Conservation (phyloP, 2,888 invertebrate species). For the Tetranychus piercei region DNA sequence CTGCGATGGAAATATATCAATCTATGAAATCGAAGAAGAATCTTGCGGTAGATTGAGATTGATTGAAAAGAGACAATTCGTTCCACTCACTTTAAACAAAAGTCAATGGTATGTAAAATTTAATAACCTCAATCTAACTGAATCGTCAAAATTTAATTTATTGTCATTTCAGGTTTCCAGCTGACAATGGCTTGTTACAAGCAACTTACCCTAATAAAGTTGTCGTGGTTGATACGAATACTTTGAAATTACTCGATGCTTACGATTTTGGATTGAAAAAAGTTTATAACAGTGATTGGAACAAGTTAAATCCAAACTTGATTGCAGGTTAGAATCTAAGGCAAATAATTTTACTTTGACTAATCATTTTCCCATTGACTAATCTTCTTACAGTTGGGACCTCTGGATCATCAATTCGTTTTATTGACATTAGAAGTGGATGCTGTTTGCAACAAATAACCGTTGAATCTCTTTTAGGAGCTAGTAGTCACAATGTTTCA, state of each 20-base stretch:
- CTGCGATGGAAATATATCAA: background rate
- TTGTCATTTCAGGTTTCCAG: background rate
- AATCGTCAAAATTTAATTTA: too few species aligned
- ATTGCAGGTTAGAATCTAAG: slow-evolving; percentile 6
- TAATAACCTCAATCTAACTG: too few species aligned
- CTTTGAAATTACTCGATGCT: slow-evolving; percentile 12
- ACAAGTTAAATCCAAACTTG: background rate
- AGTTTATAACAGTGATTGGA: slow-evolving; percentile 20
- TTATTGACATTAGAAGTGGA: slow-evolving; percentile 18
- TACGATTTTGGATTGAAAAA: slow-evolving; percentile 13
- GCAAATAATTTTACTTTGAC: background rate
- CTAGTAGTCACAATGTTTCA: slow-evolving; percentile 14
- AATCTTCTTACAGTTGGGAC: slow-evolving; percentile 5
- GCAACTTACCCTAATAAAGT: slow-evolving; percentile 11
- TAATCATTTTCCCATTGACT: too few species aligned
- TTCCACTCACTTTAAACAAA: background rate
- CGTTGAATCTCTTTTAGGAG: slow-evolving; percentile 8
- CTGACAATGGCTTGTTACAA: slow-evolving; percentile 16
- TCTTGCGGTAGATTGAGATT: background rate
- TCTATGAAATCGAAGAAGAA: slow-evolving; percentile 1
- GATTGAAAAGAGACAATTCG: background rate
- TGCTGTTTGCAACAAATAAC: slow-evolving; percentile 17
- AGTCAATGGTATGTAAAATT: slow-evolving; percentile 8
- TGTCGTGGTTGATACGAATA: slow-evolving; percentile 15
- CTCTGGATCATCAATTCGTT: slow-evolving; percentile 15